Conservation (phyloP, 2,888 invertebrate species). For the Metacarcinus magister region DNA sequence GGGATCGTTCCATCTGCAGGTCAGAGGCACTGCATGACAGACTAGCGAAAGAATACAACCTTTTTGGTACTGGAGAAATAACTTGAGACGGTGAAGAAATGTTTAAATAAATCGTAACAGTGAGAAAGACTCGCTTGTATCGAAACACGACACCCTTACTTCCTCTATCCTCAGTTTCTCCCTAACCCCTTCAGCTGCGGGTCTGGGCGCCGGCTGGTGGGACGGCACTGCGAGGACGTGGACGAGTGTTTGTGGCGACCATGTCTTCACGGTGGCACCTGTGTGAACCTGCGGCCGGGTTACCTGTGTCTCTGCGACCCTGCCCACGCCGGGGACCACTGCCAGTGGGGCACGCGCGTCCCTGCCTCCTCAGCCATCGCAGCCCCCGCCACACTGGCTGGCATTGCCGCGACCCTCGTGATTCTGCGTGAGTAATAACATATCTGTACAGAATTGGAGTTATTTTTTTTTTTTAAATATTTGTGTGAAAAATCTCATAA, state of each 20-base stretch:
- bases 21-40: conserved; percentile 84
- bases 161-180: background rate
- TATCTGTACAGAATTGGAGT: background rate
- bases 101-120: background rate
- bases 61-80: background rate
- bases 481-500: no score
- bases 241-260: conserved; percentile 55
- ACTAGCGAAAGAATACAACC: background rate
- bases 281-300: conserved; percentile 26
- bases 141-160: no score
- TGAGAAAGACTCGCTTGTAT: background rate
- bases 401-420: conserved; percentile 34
- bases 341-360: conserved; percentile 13
- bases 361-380: background rate
- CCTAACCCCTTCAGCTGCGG: background rate
- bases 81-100: background rate
- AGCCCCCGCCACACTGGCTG: conserved; percentile 28
- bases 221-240: conserved; percentile 27
- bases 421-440: conserved; percentile 41
- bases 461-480: no score
- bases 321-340: conserved; percentile 11
- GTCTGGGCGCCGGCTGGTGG: background rate
- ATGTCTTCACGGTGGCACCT: conserved; percentile 44
- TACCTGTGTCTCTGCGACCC: conserved; percentile 56
- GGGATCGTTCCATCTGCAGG: conserved; percentile 99